phyloP scores from a whole-genome alignment of 2,113 vertebrate species.

The Urocynchramus pylzowi region DNA sequence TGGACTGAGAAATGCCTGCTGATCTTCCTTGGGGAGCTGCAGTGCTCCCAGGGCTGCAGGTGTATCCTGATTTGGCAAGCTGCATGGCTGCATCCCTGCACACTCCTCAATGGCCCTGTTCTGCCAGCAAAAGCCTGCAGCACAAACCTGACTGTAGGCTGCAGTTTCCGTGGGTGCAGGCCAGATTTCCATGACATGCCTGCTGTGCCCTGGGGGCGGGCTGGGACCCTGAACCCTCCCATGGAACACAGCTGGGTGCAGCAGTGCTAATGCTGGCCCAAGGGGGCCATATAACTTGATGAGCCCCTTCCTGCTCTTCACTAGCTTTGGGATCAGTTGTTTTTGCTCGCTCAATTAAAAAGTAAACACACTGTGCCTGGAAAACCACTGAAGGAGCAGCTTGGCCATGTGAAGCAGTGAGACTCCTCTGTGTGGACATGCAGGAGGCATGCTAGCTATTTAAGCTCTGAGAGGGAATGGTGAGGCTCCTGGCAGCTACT shows the following conservation, averaged over 20 bases:
- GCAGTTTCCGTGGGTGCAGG: background rate
- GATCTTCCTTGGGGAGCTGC: background rate
- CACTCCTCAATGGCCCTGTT: background rate
- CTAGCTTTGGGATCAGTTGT: background rate
- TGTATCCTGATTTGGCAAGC: background rate
- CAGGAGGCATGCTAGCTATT: background rate
- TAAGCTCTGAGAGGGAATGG: background rate
- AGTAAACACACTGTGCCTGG: background rate
- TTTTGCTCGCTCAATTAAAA: background rate
- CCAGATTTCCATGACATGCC: background rate
- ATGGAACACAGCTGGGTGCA: background rate
- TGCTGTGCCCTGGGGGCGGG: background rate
- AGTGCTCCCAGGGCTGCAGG: background rate
- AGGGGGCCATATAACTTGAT: background rate
- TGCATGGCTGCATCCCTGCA: background rate
- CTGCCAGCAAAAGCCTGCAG: background rate
- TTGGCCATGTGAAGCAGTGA: fast-evolving
- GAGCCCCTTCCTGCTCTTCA: background rate
- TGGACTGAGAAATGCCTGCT: background rate
- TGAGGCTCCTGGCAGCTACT: background rate
- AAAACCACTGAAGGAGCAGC: background rate
- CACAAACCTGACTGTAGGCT: background rate
- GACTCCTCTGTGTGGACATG: fast-evolving
- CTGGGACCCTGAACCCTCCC: background rate
- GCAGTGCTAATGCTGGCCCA: background rate